These are phyloP conservation scores for Drosophila formosana DNA, from an alignment of 2,888 invertebrate genomes.

Conservation along the genomic window DNA sequence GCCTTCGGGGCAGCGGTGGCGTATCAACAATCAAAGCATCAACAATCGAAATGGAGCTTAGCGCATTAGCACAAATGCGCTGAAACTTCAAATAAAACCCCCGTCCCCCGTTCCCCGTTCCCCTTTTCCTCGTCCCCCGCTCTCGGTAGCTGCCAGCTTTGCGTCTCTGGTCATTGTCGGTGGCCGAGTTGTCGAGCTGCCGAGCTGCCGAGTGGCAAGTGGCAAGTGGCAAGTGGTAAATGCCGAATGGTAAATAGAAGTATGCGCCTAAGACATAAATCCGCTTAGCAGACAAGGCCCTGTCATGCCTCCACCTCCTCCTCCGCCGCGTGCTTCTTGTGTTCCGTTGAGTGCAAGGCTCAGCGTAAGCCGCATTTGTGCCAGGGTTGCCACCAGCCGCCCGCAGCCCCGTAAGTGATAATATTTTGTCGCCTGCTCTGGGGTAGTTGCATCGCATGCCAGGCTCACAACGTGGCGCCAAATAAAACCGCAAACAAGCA, in stretches of 20 bases:
- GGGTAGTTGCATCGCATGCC: conserved; percentile 4
- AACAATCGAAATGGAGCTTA: conserved; percentile 55
- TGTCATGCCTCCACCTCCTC: background rate
- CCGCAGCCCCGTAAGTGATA: conserved; percentile 18
- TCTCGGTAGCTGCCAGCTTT: conserved; percentile 3
- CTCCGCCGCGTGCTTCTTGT: background rate
- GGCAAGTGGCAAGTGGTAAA: conserved; percentile 33
- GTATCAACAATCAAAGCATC: conserved; percentile 30
- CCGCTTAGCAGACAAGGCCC: conserved; percentile 41
- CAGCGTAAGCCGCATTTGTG: conserved; percentile 41
- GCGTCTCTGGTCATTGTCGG: conserved; percentile 13
- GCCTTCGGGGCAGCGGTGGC: background rate
- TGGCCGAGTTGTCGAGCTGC: conserved; percentile 19
- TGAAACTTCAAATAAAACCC: conserved; percentile 34
- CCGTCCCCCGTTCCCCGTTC: background rate
- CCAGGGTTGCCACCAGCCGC: conserved; percentile 37
- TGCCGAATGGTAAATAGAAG: conserved; percentile 40
- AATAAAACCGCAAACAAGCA: conserved; percentile 58
- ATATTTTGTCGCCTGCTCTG: conserved; percentile 30
- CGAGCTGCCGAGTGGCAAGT: background rate
- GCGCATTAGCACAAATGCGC: conserved; percentile 43
- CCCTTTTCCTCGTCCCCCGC: too few species aligned
- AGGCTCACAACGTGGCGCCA: conserved; percentile 10
- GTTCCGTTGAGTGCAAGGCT: conserved; percentile 8
- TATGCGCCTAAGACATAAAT: conserved; percentile 47